A percentile compares a stretch with the other conserved stretches of the same genome.
Conservation (phyloP, 2,888 invertebrate species). For the Leptopterna dolabrata region DNA sequence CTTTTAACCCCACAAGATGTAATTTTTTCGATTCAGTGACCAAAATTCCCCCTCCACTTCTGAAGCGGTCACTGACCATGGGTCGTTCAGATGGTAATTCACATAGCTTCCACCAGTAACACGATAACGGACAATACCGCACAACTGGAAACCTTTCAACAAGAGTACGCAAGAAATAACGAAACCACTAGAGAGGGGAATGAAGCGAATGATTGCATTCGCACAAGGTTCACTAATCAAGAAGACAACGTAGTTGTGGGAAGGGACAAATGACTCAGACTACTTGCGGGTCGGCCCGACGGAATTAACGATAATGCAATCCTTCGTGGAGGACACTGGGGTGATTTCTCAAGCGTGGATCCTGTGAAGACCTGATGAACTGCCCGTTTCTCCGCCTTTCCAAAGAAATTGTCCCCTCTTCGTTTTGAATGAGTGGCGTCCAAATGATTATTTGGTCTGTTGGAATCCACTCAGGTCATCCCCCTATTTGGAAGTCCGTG, state of each 20-base stretch:
- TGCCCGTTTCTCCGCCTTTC: background rate
- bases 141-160: background rate
- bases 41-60: too few species aligned
- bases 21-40: background rate
- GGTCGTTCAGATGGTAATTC: background rate
- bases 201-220: slow-evolving; percentile 42
- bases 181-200: slow-evolving; percentile 5
- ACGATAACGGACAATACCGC: background rate
- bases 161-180: background rate
- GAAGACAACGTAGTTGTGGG: background rate
- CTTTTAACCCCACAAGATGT: background rate
- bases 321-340: background rate
- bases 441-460: slow-evolving; percentile 24
- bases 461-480: background rate
- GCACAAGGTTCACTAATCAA: slow-evolving; percentile 44
- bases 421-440: slow-evolving; percentile 10
- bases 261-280: slow-evolving; percentile 13
- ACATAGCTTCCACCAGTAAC: background rate
- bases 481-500: background rate
- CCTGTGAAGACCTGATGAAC: slow-evolving; percentile 21
- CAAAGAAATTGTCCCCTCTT: background rate
- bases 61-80: background rate
- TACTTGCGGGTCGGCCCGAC: background rate
- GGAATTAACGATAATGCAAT: slow-evolving; percentile 39
- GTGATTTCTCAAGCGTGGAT: slow-evolving; percentile 31